Evolutionary conservation across 2,888 invertebrate species (phyloP), one percentile per base, ranked within the genome.

Genomic region (Gymnoscelis rufifasciata): DNA sequence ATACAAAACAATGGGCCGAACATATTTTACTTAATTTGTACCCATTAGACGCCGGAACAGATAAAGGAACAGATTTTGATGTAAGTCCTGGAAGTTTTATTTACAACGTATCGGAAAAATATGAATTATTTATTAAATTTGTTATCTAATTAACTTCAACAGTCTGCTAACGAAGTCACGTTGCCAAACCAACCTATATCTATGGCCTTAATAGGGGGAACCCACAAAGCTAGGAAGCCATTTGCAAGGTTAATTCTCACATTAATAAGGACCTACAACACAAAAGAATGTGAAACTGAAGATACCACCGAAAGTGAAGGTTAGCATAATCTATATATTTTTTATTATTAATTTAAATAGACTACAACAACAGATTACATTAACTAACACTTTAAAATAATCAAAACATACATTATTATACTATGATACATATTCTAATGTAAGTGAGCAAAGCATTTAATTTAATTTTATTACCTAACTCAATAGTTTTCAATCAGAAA

Each of bases 21-120:
- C 91, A 92, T 44, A 83, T 94, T 46, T 91, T 90, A 3, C 90
- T 98, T 27, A 96, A 98, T 80, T 88, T 99, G 8, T 96, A 93
- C 69, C 98, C 98, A 0, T 95, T 95, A 84, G 99, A 99, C 80
- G 97, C 97, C 33, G 99, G 99, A 0, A 98, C 97, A 0, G 98
- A 99, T 66, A 92, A 92, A 64, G 99, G 99, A 0, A 90, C 95
- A 13, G 93, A 94, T 5, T 99, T 99, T 70, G 93, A 94, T 91
- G 95, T 95, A 71, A 81, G 74, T 46, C 3, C 7, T 3, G 11
- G 28, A 15, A 15, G 7, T 11, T 1, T 23, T 30, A 30, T 8
- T 10, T 14, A 8, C 28, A 4, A 7, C 11, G 5, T 30, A 7
- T 15, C n/a, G n/a, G n/a, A n/a, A n/a, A n/a, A n/a, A n/a, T n/a